Base-by-base conservation (phyloP, 2,888 invertebrate species). In the Dicyrtoma fusca region DNA sequence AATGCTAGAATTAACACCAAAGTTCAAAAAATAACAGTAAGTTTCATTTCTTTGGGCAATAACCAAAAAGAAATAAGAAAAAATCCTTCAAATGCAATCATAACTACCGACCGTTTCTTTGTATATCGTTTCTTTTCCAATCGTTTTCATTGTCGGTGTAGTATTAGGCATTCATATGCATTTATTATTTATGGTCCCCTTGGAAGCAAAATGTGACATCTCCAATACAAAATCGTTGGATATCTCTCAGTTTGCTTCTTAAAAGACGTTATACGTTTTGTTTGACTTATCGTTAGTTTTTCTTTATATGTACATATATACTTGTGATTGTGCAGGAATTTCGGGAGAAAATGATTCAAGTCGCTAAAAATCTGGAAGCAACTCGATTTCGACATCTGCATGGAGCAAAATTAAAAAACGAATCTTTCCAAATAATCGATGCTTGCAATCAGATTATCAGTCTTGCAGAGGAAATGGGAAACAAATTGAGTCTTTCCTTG, bases 1-100 rank as follows among this genome's bases (percentile, higher is more conserved):
- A 17, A 69, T 64, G 11, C 53, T 74, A 49, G 71, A 62, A 45
- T 74, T 11, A 62, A 65, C 73, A 62, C 65, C 70, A 25, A 65
- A 61, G 70, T 73, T 25, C 53, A 34, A 14, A 53, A 55, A 42
- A 66, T 66, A 19, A 49, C 26, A 53, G 66, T 64, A 49, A 44
- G n/a, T 55, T 45, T 45, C 45, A 45, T 45, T 45, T 45, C 45
- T 4, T 49, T 19, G 11, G 3, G 3, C 11, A 49, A 17, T 17
- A 49, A 34, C 8, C 34, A 5, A 34, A 34, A 34, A 34, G 34
- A 5, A 34, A 34, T 3, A 8, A 34, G 34, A 34, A 34, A 34
- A 34, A 34, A 34, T 5, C 34, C 4, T 34, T 34, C 8, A 34
- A 34, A 34, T n/a, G n/a, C n/a, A n/a, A n/a, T n/a, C n/a, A n/a